Evolutionary conservation across 2,113 vertebrate genomes (phyloP).

Genomic region (Embiotoca jacksoni): DNA sequence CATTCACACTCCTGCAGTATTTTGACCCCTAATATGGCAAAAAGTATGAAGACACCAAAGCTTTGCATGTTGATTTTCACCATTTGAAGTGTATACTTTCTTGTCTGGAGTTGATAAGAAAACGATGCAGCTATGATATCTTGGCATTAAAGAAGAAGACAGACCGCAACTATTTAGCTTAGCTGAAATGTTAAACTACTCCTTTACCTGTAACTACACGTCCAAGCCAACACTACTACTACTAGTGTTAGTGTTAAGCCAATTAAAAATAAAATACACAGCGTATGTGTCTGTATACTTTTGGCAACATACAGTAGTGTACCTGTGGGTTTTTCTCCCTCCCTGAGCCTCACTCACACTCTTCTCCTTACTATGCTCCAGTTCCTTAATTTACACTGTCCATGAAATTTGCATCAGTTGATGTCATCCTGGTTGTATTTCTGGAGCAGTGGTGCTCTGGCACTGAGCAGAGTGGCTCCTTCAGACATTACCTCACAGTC

Average conservation of each 20-base stretch:
- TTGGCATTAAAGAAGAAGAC: background rate
- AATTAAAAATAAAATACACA: background rate
- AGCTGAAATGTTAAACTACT: background rate
- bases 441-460: slow-evolving; percentile 31
- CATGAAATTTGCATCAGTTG: slow-evolving; percentile 56
- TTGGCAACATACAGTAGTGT: background rate
- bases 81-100: no score
- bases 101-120: no score
- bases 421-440: slow-evolving; percentile 56
- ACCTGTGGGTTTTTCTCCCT: background rate
- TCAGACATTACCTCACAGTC: slow-evolving; percentile 65
- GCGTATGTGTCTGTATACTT: background rate
- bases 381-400: slow-evolving; percentile 46
- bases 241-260: no score
- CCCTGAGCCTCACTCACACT: background rate
- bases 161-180: background rate
- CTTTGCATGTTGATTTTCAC: no score
- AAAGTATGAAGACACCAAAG: no score
- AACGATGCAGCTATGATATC: no score
- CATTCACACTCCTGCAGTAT: no score
- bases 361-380: slow-evolving; percentile 33
- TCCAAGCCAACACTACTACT: background rate
- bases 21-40: no score
- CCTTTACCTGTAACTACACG: background rate
- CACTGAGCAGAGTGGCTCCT: slow-evolving; percentile 24